Evolutionary conservation across 2,888 invertebrate genomes (phyloP).

Genomic region (Aleiodes testaceus): DNA sequence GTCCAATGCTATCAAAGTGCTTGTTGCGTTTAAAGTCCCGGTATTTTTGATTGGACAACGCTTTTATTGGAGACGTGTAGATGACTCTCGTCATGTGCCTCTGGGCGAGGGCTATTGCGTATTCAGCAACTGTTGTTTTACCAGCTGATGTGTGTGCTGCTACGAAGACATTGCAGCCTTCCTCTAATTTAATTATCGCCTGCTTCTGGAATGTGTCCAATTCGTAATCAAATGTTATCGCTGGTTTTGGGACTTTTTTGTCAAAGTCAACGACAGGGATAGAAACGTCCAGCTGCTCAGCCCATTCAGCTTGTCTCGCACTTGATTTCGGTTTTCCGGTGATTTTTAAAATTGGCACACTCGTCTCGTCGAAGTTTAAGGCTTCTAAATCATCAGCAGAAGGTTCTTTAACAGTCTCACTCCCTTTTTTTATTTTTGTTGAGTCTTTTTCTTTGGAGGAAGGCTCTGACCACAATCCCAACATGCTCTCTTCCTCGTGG

Average conservation of each 20-base stretch:
- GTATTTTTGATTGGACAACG: slow-evolving; percentile 98
- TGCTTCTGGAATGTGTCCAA: slow-evolving; percentile 98
- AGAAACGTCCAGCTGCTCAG: slow-evolving; percentile 88
- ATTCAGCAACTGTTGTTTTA: slow-evolving; percentile 99
- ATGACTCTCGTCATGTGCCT: slow-evolving; percentile 93
- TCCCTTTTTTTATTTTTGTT: slow-evolving; percentile 35
- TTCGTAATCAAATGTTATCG: slow-evolving; percentile 90
- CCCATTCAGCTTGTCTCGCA: slow-evolving; percentile 85
- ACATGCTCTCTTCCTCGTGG: slow-evolving; percentile 77
- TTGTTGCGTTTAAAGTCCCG: slow-evolving; percentile 91
- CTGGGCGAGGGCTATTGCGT: slow-evolving; percentile 96
- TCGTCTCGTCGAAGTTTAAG: slow-evolving; percentile 58
- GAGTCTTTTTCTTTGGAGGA: slow-evolving; percentile 28
- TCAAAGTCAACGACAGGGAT: slow-evolving; percentile 87
- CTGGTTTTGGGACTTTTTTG: slow-evolving; percentile 87
- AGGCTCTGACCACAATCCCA: slow-evolving; percentile 71
- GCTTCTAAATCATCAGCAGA: slow-evolving; percentile 44
- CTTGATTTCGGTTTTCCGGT: slow-evolving; percentile 74
- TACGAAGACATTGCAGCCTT: slow-evolving; percentile 96
- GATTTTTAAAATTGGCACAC: slow-evolving; percentile 81
- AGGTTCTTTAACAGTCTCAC: slow-evolving; percentile 54
- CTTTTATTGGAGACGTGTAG: slow-evolving; percentile 99
- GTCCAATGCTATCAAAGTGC: slow-evolving; percentile 90
- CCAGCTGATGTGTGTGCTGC: slow-evolving; percentile 99
- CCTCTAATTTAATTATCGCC: slow-evolving; percentile 95